Base-by-base conservation (phyloP, 2,888 invertebrate genomes). In the Nomada fabriciana region DNA sequence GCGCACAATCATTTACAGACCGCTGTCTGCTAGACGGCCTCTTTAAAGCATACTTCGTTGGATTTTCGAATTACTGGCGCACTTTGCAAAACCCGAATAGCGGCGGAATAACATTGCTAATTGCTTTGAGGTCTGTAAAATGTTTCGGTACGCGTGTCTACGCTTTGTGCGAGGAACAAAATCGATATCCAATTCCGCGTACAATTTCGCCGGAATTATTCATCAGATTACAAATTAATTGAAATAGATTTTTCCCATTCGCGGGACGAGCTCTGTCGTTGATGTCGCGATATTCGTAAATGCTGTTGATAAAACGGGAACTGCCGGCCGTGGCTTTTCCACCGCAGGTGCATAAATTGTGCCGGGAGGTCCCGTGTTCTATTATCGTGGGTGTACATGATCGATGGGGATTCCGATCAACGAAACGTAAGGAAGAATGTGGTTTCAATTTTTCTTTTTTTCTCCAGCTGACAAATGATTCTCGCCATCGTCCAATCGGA, bases 361-460 rank as follows among this genome's bases (percentile, higher is more conserved):
- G 82, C 78, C 75, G 86, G 82, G 36, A 71, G 36, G 50, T 36
- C 43, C 57, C 59, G 61, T n/a, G 78, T 83, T 61, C 78, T 64
- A 76, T 76, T 80, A 88, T 85, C 82, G 82, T 64, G 74, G 64
- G 52, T 65, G 50, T 70, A 77, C 67, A 88, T 88, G 88, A 88
- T 88, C 86, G 88, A 88, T 87, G 88, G 61, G 60, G 52, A 43
- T 25, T 9, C 69, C 80, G 86, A 88, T 86, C 82, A 63, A 73
- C 79, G 80, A 82, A 85, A 85, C 73, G 76, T 82, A 86, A 88
- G 85, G 84, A 86, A 88, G 85, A 86, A 88, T 80, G 88, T 70
- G 80, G 81, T 86, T 79, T 85, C 82, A 76, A 85, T 77, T 77
- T 85, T 86, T 86, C 82, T 76, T 68, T 71, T 43, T 36, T 36